Evolutionary conservation across 2,797 vertebrate species (phyloP).

Genomic region (Tadarida brasiliensis): DNA sequence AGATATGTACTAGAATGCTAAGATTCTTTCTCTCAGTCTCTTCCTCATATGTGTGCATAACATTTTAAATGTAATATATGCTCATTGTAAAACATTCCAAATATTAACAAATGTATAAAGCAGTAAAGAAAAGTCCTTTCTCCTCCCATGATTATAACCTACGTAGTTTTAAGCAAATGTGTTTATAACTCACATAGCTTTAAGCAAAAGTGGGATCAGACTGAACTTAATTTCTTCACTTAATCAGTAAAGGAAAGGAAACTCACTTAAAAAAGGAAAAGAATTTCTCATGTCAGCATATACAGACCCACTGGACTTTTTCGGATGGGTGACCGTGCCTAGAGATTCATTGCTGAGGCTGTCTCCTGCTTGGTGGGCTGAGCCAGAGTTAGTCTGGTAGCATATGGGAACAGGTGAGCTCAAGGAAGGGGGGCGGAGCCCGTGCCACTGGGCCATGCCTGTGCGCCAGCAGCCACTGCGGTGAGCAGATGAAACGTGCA

Average conservation of each 20-base stretch:
- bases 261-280: not conserved
- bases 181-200: not conserved
- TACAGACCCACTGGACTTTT: not conserved
- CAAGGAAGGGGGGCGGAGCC: not conserved
- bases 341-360: not conserved
- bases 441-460: too few relatives aligned
- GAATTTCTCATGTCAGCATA: not conserved
- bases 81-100: not conserved
- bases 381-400: not conserved
- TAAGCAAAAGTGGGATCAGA: slow-evolving; percentile 5
- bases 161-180: not conserved
- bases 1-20: not conserved
- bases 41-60: not conserved
- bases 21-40: not conserved
- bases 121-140: not conserved
- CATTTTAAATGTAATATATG: not conserved
- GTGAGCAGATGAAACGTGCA: not conserved
- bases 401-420: not conserved
- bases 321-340: not conserved
- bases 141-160: not conserved
- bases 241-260: not conserved
- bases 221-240: not conserved
- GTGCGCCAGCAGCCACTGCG: not conserved
- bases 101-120: not conserved
- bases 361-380: not conserved